These are phyloP conservation scores for Sebastiscus albofasciatus DNA, from an alignment of 2,797 vertebrate genomes.

Conservation along the genomic window DNA sequence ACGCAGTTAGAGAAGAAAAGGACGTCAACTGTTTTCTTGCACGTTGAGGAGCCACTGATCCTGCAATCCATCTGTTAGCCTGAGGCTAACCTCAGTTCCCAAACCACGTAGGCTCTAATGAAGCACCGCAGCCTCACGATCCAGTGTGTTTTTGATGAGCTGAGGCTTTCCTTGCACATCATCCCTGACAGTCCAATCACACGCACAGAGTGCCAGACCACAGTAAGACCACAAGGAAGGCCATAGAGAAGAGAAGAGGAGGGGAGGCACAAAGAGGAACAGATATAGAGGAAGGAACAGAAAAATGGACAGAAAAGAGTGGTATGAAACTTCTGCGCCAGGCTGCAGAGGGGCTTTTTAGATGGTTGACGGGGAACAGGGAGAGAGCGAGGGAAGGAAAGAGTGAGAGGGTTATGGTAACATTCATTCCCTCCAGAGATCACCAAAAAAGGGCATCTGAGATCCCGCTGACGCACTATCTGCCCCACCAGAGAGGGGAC, in stretches of 20 bases:
- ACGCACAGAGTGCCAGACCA: constrained; percentile 67
- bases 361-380: constrained; percentile 42
- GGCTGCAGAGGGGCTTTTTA: constrained; percentile 20
- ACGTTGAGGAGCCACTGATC: constrained; percentile 56
- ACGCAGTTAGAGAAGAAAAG: constrained; percentile 25
- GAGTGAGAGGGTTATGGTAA: constrained; percentile 66
- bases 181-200: constrained; percentile 71
- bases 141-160: constrained; percentile 67
- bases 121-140: constrained; percentile 59
- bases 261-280: constrained; percentile 19
- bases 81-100: constrained; percentile 62
- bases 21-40: constrained; percentile 38
- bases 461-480: constrained; percentile 73
- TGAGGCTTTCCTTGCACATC: constrained; percentile 69
- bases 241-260: constrained; percentile 13
- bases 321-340: not conserved
- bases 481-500: constrained; percentile 55
- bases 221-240: constrained; percentile 53
- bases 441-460: constrained; percentile 83
- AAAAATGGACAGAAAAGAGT: not conserved
- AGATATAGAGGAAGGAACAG: not conserved
- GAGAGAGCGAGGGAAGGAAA: not conserved
- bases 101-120: constrained; percentile 65
- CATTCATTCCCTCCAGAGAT: constrained; percentile 74
- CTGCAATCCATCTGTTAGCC: constrained; percentile 65